phyloP scores from a whole-genome alignment of 2,113 vertebrate species.

The Hippolais icterina region DNA sequence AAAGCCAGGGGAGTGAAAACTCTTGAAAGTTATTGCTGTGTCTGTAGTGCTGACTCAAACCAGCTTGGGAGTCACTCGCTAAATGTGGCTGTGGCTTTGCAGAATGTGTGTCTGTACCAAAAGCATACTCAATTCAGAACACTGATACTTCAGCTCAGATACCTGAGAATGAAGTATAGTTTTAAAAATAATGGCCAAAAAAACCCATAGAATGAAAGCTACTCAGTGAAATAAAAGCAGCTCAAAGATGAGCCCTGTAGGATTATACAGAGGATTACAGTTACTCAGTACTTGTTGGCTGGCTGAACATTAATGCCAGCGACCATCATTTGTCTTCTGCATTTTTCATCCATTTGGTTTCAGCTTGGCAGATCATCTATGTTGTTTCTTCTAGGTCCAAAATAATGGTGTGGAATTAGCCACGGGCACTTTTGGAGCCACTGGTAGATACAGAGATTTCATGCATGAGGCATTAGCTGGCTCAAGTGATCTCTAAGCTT shows the following conservation, averaged over 20 bases:
- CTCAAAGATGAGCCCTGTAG: background rate
- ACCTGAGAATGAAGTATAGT: background rate
- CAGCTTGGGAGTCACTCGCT: background rate
- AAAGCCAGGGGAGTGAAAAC: background rate
- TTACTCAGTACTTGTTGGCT: background rate
- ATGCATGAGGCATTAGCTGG: background rate
- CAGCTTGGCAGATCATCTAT: background rate
- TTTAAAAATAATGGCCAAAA: background rate
- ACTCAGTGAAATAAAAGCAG: background rate
- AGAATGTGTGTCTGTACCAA: background rate
- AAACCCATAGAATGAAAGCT: background rate
- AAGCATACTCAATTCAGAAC: background rate
- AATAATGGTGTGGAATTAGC: background rate
- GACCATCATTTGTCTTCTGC: background rate
- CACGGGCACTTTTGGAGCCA: background rate
- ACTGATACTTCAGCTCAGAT: background rate
- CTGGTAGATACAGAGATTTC: background rate
- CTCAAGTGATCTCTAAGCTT: background rate
- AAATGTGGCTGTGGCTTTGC: background rate
- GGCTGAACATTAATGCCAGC: background rate
- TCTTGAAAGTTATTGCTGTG: background rate
- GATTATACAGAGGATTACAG: background rate
- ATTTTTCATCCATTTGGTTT: background rate
- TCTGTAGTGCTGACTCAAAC: background rate
- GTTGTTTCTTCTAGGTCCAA: background rate